Percentiles rank a stretch among this genome's conserved stretches.
Evolutionary conservation across 2,888 invertebrate genomes (phyloP).

Genomic region (Venusia cambrica): DNA sequence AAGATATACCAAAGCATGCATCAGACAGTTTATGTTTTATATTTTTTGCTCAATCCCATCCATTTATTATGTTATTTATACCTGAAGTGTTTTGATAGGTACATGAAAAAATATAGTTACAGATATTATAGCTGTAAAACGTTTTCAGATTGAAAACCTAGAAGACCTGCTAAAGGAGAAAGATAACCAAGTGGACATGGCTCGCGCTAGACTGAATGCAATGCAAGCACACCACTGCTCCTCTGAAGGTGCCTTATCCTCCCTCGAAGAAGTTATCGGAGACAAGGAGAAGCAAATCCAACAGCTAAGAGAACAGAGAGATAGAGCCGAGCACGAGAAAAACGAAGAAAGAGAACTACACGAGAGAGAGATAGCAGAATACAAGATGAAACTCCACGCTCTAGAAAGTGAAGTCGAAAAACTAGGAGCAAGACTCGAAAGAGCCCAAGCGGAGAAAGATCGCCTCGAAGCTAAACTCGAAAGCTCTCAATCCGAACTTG

Average conservation of each 20-base stretch:
- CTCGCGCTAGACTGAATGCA: slow-evolving; percentile 92
- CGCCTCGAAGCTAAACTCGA: slow-evolving; percentile 94
- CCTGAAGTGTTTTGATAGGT: no score
- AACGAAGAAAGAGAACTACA: slow-evolving; percentile 97
- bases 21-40: no score
- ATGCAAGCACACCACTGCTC: slow-evolving; percentile 97
- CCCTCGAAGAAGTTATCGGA: slow-evolving; percentile 96
- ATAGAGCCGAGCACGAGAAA: slow-evolving; percentile 96
- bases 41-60: no score
- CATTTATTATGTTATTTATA: no score
- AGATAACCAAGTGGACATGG: slow-evolving; percentile 98
- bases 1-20: no score
- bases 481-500: slow-evolving; percentile 95
- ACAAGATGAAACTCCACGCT: slow-evolving; percentile 95
- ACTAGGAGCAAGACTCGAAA: slow-evolving; percentile 91
- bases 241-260: slow-evolving; percentile 95
- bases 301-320: slow-evolving; percentile 95
- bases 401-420: slow-evolving; percentile 96
- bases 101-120: no score
- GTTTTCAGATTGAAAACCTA: slow-evolving; percentile 94
- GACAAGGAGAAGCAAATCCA: slow-evolving; percentile 99
- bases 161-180: slow-evolving; percentile 98
- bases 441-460: slow-evolving; percentile 94
- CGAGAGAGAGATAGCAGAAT: slow-evolving; percentile 95
- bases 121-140: background rate